Conservation (phyloP, 2,888 invertebrate species). For the Leptinotarsa juncta region DNA sequence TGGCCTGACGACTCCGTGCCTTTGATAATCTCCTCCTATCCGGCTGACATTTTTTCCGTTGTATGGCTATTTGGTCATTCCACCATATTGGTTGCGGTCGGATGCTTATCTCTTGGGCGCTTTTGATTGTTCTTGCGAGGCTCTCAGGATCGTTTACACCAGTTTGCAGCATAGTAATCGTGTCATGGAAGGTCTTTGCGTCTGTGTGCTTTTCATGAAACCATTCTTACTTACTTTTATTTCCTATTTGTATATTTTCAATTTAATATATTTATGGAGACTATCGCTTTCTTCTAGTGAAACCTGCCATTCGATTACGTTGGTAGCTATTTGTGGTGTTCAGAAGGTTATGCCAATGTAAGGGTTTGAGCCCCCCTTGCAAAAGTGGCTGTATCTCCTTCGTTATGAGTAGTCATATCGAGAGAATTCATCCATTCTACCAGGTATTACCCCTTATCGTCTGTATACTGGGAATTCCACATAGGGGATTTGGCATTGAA, state of each 20-base stretch:
- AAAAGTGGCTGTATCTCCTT: conserved; percentile 19
- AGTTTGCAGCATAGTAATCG: background rate
- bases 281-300: too few species aligned
- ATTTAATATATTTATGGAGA: too few species aligned
- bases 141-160: background rate
- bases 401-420: conserved; percentile 5
- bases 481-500: background rate
- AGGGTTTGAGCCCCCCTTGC: background rate
- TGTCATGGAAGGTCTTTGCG: background rate
- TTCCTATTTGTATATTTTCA: too few species aligned
- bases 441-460: background rate
- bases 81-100: too few species aligned
- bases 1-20: too few species aligned
- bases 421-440: background rate
- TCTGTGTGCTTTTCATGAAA: background rate
- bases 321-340: too few species aligned
- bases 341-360: too few species aligned
- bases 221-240: background rate
- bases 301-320: too few species aligned
- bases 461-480: background rate
- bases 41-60: too few species aligned
- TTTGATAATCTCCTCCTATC: too few species aligned
- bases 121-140: background rate
- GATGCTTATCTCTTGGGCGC: background rate
- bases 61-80: too few species aligned